Evolutionary conservation across 37 sponge, comb jelly and placozoan species (phyloP).

Genomic region (Diacarnus erythraeanus): DNA sequence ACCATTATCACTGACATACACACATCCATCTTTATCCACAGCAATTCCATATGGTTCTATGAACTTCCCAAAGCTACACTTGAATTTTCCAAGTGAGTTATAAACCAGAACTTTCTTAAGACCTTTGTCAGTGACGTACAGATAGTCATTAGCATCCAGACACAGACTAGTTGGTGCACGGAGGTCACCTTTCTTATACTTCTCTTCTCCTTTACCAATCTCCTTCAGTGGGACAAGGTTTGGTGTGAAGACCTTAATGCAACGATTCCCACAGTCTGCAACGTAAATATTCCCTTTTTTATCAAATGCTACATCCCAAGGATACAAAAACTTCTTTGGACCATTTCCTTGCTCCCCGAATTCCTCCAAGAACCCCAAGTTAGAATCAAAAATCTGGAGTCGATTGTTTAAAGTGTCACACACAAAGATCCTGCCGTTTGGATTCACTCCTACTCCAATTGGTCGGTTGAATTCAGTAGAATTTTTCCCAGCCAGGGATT

Average conservation of each 20-base stretch:
- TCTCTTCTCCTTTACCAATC: slow-evolving; percentile 4
- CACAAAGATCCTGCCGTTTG: slow-evolving; percentile 31
- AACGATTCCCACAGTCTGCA: slow-evolving; percentile 25
- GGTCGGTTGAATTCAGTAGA: slow-evolving; percentile 44
- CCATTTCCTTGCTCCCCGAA: slow-evolving; percentile 24
- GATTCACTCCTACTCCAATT: slow-evolving; percentile 36
- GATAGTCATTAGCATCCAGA: slow-evolving; percentile 13
- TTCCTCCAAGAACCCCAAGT: neutral
- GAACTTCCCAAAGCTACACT: neutral
- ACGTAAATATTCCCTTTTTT: slow-evolving; percentile 36
- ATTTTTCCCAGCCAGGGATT: neutral
- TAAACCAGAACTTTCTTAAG: slow-evolving; percentile 19
- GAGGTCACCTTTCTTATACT: neutral
- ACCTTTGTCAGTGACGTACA: slow-evolving; percentile 34
- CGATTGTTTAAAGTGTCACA: slow-evolving; percentile 51
- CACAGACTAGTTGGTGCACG: slow-evolving; percentile 11
- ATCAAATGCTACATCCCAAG: slow-evolving; percentile 39
- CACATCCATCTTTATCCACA: neutral
- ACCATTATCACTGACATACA: slow-evolving; percentile 25
- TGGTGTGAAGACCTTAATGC: slow-evolving; percentile 35
- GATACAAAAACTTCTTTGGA: slow-evolving; percentile 10
- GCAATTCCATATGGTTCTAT: slow-evolving; percentile 9
- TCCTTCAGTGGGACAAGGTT: neutral
- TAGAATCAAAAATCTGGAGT: slow-evolving; percentile 34
- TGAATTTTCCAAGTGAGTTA: slow-evolving; percentile 8